Conservation (phyloP, 2,113 vertebrate genomes). For the Aleadryas rufinucha region DNA sequence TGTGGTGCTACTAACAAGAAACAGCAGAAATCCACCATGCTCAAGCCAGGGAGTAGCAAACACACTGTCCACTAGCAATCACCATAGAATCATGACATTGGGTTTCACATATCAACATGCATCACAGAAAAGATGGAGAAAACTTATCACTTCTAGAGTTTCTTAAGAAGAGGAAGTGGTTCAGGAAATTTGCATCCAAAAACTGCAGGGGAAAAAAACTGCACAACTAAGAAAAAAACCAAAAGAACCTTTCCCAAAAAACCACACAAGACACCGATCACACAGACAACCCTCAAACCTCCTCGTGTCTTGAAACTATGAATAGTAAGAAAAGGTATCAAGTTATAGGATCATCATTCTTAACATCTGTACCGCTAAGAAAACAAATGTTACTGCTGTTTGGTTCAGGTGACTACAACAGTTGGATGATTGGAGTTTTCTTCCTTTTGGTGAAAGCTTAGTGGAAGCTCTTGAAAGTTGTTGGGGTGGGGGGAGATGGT, state of each 20-base stretch:
- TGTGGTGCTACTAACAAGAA: not conserved
- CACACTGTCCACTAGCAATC: not conserved
- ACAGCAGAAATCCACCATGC: not conserved
- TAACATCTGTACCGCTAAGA: not conserved
- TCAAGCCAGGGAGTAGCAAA: not conserved
- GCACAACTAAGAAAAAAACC: not conserved
- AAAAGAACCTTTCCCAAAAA: not conserved
- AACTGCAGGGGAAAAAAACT: not conserved
- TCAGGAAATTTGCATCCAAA: not conserved
- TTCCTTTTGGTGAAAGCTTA: not conserved
- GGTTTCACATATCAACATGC: not conserved
- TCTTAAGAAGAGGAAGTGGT: not conserved
- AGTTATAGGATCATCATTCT: not conserved
- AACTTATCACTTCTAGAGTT: not conserved
- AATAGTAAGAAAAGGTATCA: not conserved
- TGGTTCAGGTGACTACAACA: not conserved
- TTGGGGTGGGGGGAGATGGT: not conserved
- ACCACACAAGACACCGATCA: not conserved
- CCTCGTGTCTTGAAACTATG: not conserved
- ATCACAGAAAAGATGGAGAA: not conserved
- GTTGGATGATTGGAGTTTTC: not conserved
- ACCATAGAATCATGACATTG: not conserved
- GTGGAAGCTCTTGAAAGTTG: not conserved
- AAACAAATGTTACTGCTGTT: not conserved
- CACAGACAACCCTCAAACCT: not conserved